Conservation (phyloP, 2,113 vertebrate genomes). For the Spea multiplicata region DNA sequence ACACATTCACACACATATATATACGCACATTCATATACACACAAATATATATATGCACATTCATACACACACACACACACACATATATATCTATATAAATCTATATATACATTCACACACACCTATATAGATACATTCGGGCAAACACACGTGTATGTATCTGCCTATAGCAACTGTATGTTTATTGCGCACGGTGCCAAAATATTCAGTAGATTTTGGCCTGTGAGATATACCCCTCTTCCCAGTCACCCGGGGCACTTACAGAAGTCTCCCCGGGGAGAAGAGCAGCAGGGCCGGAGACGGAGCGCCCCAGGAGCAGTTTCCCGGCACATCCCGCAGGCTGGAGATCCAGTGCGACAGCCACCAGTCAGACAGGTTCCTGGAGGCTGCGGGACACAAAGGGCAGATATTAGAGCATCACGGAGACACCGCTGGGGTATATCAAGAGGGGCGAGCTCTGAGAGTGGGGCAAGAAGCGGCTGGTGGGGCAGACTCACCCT, state of each 20-base stretch:
- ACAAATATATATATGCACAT: too few relatives aligned
- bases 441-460: background rate
- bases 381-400: slow-evolving; percentile 70
- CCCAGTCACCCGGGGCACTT: slow-evolving; percentile 52
- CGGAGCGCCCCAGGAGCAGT: slow-evolving; percentile 52
- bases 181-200: too few relatives aligned
- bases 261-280: slow-evolving; percentile 69
- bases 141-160: too few relatives aligned
- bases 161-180: too few relatives aligned
- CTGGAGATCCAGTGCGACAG: slow-evolving; percentile 91
- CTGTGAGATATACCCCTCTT: too few relatives aligned
- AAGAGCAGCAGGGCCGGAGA: slow-evolving; percentile 74
- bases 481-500: slow-evolving; percentile 71
- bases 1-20: too few relatives aligned
- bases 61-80: too few relatives aligned
- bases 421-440: background rate
- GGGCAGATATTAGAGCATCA: background rate
- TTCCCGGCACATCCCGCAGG: slow-evolving; percentile 61
- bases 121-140: too few relatives aligned
- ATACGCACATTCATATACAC: too few relatives aligned
- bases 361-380: slow-evolving; percentile 94
- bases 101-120: too few relatives aligned
- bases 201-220: too few relatives aligned
- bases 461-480: background rate
- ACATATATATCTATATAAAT: too few relatives aligned